Base-by-base conservation (phyloP, 2,888 invertebrate genomes). In the Eristalis pertinax region DNA sequence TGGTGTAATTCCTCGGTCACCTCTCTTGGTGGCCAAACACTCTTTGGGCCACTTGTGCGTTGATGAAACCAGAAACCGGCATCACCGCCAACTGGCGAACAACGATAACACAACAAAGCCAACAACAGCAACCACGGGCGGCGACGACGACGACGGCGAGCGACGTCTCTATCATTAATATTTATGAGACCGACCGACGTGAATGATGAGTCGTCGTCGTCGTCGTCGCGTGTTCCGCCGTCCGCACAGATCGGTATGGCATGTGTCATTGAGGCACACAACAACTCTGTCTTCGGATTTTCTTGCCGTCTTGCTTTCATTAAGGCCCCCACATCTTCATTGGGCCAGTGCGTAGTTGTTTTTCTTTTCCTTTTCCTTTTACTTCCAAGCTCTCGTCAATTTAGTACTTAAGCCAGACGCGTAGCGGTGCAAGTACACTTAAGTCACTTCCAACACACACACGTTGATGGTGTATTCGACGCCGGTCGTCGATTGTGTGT, bases 211-310 rank as follows among this genome's bases (percentile, higher is more conserved):
- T 84, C 79, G 87, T 68, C 75, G 67, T 84, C 79, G 87, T 68
- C 75, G 67, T 67, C 60, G 50, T 60, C 60, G 77, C 77, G 81
- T 83, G 82, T 82, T 82, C 82, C 70, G 75, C 82, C 83, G 19
- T 50, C 50, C 50, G 8, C 73, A 67, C 58, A 32, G 80, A 80
- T 80, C 80, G 68, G 69, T 75, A 67, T 82, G 86, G 86, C 86
- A 83, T 86, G 82, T 83, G 82, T 83, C 86, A 86, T 86, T 82
- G 78, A 82, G 74, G 85, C 64, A 29, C 60, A 78, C 50, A 73
- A 38, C 50, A 78, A 38, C 78, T 70, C 74, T 35, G 41, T 50
- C 35, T 63, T 56, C 74, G 68, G 19, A 26, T 65, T 8, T 41
- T 56, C 60, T 69, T 32, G 67, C 11, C 64, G 10, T 43, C 69